phyloP scores from a whole-genome alignment of 2,888 invertebrate species.

The Campopleginae sp. region DNA sequence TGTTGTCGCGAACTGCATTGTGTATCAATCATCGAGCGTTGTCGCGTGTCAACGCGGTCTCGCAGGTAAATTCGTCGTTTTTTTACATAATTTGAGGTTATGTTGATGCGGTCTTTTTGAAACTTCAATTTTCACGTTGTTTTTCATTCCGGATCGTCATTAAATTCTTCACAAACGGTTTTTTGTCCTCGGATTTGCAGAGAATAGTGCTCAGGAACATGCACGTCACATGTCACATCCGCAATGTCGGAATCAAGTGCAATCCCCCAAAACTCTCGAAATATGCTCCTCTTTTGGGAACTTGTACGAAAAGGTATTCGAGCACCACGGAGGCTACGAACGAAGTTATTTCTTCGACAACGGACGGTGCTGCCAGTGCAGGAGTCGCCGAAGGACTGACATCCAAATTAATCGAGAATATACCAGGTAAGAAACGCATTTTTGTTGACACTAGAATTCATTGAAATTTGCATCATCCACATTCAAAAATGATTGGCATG shows the following conservation, averaged over 20 bases:
- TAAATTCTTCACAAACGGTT: neutral
- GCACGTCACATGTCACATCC: slow-evolving; percentile 61
- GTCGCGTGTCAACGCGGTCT: slow-evolving; percentile 67
- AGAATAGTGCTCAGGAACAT: slow-evolving; percentile 63
- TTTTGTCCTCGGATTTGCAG: slow-evolving; percentile 36
- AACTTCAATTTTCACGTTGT: neutral
- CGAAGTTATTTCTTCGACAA: neutral
- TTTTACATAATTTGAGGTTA: slow-evolving; percentile 70
- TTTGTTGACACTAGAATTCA: neutral
- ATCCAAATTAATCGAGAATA: slow-evolving; percentile 68
- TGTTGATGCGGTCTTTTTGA: slow-evolving; percentile 47
- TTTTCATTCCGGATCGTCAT: neutral
- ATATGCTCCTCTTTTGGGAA: slow-evolving; percentile 65
- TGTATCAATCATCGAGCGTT: slow-evolving; percentile 66
- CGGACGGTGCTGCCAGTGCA: neutral
- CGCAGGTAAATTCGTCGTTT: slow-evolving; percentile 70
- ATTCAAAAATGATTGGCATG: neutral
- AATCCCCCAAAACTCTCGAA: slow-evolving; percentile 53
- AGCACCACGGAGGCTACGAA: slow-evolving; percentile 67
- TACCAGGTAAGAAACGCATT: slow-evolving; percentile 73
- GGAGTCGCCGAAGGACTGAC: slow-evolving; percentile 3
- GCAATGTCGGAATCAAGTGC: slow-evolving; percentile 35
- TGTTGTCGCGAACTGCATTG: slow-evolving; percentile 74
- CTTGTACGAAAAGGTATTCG: slow-evolving; percentile 72
- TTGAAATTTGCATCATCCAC: neutral